Percentiles rank a stretch among this genome's conserved stretches.
Conservation (phyloP, 2,113 vertebrate genomes). For the Anolis sagrei region DNA sequence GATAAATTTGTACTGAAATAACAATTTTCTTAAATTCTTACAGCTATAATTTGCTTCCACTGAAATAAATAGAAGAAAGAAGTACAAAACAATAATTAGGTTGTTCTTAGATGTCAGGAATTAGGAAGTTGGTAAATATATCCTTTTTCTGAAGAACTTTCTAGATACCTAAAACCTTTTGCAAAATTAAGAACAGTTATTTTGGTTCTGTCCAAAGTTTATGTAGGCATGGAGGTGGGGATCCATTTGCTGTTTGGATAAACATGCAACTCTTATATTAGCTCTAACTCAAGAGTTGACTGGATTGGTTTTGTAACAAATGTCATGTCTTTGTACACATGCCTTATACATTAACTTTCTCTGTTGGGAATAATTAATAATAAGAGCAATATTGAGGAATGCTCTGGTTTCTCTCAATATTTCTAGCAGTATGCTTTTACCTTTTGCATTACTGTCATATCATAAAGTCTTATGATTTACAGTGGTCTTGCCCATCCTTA, state of each 20-base stretch:
- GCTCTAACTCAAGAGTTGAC: background rate
- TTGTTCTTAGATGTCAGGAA: slow-evolving; percentile 5
- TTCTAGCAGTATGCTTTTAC: background rate
- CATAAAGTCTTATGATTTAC: slow-evolving; percentile 46
- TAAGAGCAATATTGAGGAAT: background rate
- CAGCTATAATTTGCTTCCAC: slow-evolving; percentile 17
- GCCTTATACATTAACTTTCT: background rate
- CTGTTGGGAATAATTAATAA: background rate
- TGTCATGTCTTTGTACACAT: background rate
- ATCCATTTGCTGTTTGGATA: background rate
- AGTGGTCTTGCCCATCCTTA: slow-evolving; percentile 12
- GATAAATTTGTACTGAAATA: slow-evolving; percentile 1
- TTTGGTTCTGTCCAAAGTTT: background rate
- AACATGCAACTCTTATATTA: background rate
- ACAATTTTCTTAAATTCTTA: slow-evolving; percentile 16
- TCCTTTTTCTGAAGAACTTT: background rate
- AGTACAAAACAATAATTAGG: slow-evolving; percentile 22
- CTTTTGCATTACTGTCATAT: background rate
- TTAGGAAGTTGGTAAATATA: background rate
- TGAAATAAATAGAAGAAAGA: background rate
- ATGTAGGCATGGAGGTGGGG: background rate
- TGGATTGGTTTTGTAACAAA: background rate
- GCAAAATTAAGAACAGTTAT: background rate
- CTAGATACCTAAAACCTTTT: slow-evolving; percentile 9
- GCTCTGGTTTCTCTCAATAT: background rate